Evolutionary conservation across 2,113 vertebrate species (phyloP), one percentile per base, ranked within the genome.

Genomic region (Cyanoramphus novaezelandiae): DNA sequence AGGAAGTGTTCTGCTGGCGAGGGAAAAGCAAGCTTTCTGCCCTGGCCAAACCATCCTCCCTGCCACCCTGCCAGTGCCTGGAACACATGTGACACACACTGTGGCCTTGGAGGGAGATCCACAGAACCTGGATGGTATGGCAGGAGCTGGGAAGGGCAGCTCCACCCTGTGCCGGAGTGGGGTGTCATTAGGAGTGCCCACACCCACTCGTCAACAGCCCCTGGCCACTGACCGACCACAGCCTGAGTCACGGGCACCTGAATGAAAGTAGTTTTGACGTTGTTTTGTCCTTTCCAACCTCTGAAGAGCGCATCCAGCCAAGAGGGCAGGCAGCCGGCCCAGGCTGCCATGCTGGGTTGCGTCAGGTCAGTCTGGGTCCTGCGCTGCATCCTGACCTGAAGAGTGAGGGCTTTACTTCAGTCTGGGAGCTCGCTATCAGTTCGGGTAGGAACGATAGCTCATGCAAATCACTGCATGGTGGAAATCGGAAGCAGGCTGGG

Each of bases 261-360:
- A 96, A 98, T 63, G 97, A 98, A 98, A 98, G 97, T 97, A 88
- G 82, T 91, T 97, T 57, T 97, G 82, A 77, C 97, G 93, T 95
- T 95, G 91, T 93, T 83, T 94, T 93, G 87, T 87, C 63, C 88
- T 90, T 86, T 62, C 82, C 82, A 59, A 41, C 71, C 82, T 83
- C 50, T 33, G 43, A 83, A 55, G 53, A 47, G 47, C 4, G 9
- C 55, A 29, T 43, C 52, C 31, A 1, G 1, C 25, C 74, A 59
- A 50, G 29, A 86, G 20, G 44, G 55, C 62, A n/a, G 50, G 67
- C 43, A 65, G 65, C 83, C 14, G 28, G 41, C 44, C 31, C 2
- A 5, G 39, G 41, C 14, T n/a, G 52, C 77, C 17, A 13, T 0
- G 1, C 47, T 4, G 10, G 37, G 25, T 76, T 67, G 50, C 39